phyloP scores from a whole-genome alignment of 2,888 invertebrate genomes.

The Caenorhabditis imperialis region DNA sequence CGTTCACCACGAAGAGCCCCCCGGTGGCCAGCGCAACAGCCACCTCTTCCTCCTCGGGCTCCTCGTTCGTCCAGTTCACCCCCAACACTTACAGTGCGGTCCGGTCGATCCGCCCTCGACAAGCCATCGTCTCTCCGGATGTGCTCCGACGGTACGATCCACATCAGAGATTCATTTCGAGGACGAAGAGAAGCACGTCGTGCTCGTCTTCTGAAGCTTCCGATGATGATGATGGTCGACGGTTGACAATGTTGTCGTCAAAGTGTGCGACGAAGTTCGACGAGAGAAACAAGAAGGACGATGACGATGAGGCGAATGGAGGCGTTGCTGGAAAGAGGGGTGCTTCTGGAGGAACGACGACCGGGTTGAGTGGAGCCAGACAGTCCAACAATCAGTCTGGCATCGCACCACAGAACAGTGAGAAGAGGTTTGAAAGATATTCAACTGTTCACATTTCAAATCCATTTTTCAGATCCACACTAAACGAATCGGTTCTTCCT shows the following conservation, averaged over 20 bases:
- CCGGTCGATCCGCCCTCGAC: conserved; percentile 74
- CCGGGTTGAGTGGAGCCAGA: background rate
- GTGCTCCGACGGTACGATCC: conserved; percentile 72
- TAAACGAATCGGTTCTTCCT: conserved; percentile 35
- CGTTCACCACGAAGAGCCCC: conserved; percentile 47
- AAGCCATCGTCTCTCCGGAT: conserved; percentile 75
- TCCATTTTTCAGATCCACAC: conserved; percentile 13
- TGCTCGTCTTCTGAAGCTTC: conserved; percentile 95
- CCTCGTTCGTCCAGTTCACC: conserved; percentile 21
- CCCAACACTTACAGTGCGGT: conserved; percentile 67
- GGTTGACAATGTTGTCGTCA: conserved; percentile 65
- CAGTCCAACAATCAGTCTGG: conserved; percentile 17
- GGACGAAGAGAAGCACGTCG: conserved; percentile 80
- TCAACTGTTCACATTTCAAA: background rate
- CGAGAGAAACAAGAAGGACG: conserved; percentile 43
- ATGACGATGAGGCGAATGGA: conserved; percentile 51
- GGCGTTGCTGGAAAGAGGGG: conserved; percentile 24
- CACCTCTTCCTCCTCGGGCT: conserved; percentile 4
- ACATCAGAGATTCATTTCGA: conserved; percentile 66
- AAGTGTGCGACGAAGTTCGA: conserved; percentile 46
- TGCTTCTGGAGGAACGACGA: conserved; percentile 6
- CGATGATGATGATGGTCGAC: conserved; percentile 82
- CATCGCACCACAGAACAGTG: conserved; percentile 21
- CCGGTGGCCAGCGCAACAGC: conserved; percentile 35
- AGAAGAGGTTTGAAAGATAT: conserved; percentile 15